These are phyloP conservation scores for Sarotherodon lohbergeri DNA, from an alignment of 2,113 vertebrate genomes.

Conservation along the genomic window DNA sequence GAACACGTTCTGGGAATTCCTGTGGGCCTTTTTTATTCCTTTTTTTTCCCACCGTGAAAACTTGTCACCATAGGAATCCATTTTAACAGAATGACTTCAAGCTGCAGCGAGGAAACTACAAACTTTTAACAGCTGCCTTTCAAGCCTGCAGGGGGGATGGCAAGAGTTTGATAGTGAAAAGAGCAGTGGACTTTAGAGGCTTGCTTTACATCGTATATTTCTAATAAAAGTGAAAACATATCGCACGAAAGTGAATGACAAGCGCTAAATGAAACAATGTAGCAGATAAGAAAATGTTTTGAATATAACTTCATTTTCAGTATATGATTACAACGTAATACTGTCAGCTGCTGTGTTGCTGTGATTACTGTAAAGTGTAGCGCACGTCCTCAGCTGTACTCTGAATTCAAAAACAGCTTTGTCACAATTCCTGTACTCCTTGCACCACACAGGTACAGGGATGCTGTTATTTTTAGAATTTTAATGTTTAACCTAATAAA, in stretches of 20 bases:
- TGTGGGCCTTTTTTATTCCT: background rate
- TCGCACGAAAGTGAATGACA: background rate
- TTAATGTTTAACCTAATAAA: background rate
- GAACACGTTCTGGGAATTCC: background rate
- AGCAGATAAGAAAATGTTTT: accelerated
- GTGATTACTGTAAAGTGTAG: background rate
- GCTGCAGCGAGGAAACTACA: constrained; percentile 5
- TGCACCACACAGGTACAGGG: background rate
- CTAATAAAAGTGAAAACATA: background rate
- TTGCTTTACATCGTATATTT: background rate
- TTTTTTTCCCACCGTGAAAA: background rate
- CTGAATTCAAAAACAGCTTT: background rate
- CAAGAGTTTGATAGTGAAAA: background rate
- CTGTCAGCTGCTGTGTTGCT: background rate
- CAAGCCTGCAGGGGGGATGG: background rate
- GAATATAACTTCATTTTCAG: background rate
- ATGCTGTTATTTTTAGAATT: background rate
- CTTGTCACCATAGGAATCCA: background rate
- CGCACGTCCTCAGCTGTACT: background rate
- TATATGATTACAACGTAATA: too few relatives aligned
- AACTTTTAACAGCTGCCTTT: constrained; percentile 16
- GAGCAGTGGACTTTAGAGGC: background rate
- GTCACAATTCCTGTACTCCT: background rate
- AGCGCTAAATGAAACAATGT: background rate
- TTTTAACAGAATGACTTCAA: constrained; percentile 29